Base-by-base conservation (phyloP, 1,140 invertebrate species). In the Nephila pilipes region DNA sequence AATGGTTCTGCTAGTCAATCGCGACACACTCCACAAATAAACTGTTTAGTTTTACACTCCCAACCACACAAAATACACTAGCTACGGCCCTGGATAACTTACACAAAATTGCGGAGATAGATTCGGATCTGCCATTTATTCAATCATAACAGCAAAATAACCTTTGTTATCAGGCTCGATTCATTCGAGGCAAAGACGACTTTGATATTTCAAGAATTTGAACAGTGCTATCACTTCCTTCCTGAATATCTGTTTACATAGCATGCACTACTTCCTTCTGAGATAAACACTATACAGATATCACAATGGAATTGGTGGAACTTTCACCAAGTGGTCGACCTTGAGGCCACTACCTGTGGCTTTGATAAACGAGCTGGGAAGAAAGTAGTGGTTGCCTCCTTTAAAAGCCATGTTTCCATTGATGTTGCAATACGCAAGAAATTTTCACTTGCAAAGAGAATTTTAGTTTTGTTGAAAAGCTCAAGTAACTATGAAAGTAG, bases 291-390 rank as follows among this genome's bases (percentile, higher is more conserved):
- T 36, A 32, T 29, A 75, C 29, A 75, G n/a, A 10, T 3, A 75
- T 14, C 69, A 75, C 69, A 75, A 75, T 75, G 69, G 69, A 75
- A 75, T 75, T 75, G n/a, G 69, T 29, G 29, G 69, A 5, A 29
- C 29, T 32, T 75, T 75, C 63, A 75, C 69, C 69, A 75, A 75
- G 69, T 75, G 69, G 69, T 29, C 69, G 69, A 75, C 69, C 69
- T 75, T 75, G 69, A 75, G 69, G 36, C 36, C 29, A 75, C 29
- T 75, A 12, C 29, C 69, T 32, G 69, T 29, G 36, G 69, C 69
- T 18, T 75, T 75, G 69, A 75, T 75, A 75, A 75, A 75, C 69
- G 69, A 75, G 29, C 69, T 0, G 32, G 29, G 29, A 36, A 32
- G 29, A 75, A 75, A 75, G 69, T 36, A 75, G 69, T 75, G 29